A percentile compares a stretch with the other conserved stretches of the same genome.
phyloP scores from a whole-genome alignment of 2,888 invertebrate genomes.

The Leucania comma region DNA sequence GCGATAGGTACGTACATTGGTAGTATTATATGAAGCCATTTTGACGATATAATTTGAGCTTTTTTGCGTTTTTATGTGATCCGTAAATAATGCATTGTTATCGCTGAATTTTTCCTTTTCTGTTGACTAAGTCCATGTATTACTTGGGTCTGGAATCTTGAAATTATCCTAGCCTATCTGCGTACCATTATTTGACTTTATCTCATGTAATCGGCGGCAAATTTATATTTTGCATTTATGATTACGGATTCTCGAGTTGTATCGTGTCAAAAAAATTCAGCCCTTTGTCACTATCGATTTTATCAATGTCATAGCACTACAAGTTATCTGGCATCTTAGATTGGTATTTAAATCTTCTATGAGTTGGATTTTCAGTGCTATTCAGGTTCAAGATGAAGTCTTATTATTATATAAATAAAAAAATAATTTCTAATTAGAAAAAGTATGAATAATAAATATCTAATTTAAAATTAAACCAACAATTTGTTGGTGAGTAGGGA shows the following conservation, averaged over 20 bases:
- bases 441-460: not conserved
- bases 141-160: not conserved
- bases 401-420: not conserved
- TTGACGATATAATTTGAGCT: slow-evolving; percentile 56
- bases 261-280: slow-evolving; percentile 23
- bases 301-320: slow-evolving; percentile 7
- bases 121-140: not conserved
- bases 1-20: slow-evolving; percentile 71
- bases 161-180: slow-evolving; percentile 1
- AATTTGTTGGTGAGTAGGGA: not conserved
- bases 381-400: not conserved
- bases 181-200: slow-evolving; percentile 10
- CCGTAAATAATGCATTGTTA: not conserved
- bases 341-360: not conserved
- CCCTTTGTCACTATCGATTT: slow-evolving; percentile 21
- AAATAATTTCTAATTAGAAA: not conserved
- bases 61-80: slow-evolving; percentile 22
- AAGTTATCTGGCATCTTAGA: slow-evolving; percentile 1
- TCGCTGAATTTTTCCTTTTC: slow-evolving; percentile 5
- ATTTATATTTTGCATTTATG: slow-evolving; percentile 28
- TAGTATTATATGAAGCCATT: slow-evolving; percentile 67
- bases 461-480: not conserved
- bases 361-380: not conserved
- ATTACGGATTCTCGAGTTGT: slow-evolving; percentile 14
- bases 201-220: slow-evolving; percentile 44